Evolutionary conservation across 2,113 vertebrate genomes (phyloP), one percentile per base, ranked within the genome.

Genomic region (Mobula birostris): DNA sequence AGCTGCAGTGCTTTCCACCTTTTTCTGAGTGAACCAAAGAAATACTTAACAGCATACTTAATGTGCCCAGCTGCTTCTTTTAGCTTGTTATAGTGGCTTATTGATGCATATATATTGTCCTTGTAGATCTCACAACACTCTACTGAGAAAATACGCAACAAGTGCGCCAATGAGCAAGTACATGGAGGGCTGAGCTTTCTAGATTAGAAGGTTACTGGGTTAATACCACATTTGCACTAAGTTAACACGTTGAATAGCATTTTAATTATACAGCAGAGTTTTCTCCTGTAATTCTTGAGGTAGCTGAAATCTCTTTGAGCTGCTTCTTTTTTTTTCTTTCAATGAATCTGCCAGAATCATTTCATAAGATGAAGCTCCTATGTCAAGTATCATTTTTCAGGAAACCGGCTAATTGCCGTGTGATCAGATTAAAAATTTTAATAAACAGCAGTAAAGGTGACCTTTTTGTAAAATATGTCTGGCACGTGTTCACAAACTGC

Each of bases 241-340:
- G 61, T 88, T 63, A 88, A n/a, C 85, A 7, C 1, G 40, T 61
- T 63, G 83, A 56, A 5, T 90, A 36, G 68, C 66, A 19, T 88
- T 27, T 88, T 63, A 88, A 88, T 88, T 88, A 88, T 32, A 66
- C 58, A 90, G 85, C 5, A 15, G 85, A n/a, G 61, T 90, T 90
- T 90, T 32, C 58, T 32, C 85, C 85, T 88, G 83, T 63, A 88
- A 58, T 61, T 15, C 29, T 87, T 61, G 48, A 15, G 29, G 83
- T n/a, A 88, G 61, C 83, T 63, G 29, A 63, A 11, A 29, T 63
- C 61, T 88, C 32, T 32, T 32, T 61, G 61, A 36, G 29, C 24
- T 90, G 76, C 29, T 66, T 63, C 29, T 66, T 63, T 48, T 88
- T 88, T 32, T 68, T 32, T 90, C 61, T 68, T 32, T 90, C 29